Conservation (phyloP, 2,888 invertebrate genomes). For the Euplexia lucipara region DNA sequence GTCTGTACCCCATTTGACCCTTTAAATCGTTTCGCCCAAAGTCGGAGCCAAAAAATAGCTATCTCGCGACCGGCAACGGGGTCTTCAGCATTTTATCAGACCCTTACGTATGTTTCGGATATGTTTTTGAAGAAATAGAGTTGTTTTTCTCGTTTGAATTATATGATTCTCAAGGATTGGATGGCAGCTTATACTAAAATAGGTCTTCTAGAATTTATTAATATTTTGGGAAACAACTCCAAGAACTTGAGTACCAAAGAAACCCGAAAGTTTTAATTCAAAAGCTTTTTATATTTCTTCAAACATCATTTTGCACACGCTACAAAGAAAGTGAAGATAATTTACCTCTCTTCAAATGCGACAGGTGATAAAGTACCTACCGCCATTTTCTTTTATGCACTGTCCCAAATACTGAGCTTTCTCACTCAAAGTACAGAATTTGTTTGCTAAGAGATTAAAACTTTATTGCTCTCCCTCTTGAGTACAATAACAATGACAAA, state of each 20-base stretch:
- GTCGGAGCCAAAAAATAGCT: constrained; percentile 40
- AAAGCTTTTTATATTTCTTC: too few relatives aligned
- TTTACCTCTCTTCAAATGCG: constrained; percentile 16
- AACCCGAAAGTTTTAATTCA: not conserved
- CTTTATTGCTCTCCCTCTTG: constrained; percentile 45
- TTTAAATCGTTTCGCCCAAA: constrained; percentile 53
- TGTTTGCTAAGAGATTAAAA: constrained; percentile 47
- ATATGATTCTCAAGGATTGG: not conserved
- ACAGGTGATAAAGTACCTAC: constrained; percentile 40
- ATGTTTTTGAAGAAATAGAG: constrained; percentile 30
- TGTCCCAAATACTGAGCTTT: constrained; percentile 13
- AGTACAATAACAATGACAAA: constrained; percentile 46
- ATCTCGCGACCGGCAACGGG: constrained; percentile 36
- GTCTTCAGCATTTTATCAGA: constrained; percentile 46
- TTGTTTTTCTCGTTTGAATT: constrained; percentile 3
- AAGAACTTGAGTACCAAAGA: not conserved
- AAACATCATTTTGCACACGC: constrained; percentile 11
- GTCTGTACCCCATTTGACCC: constrained; percentile 55
- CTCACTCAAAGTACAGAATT: constrained; percentile 17
- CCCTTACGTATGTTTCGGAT: constrained; percentile 25
- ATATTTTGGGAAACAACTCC: not conserved
- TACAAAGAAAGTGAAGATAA: constrained; percentile 21
- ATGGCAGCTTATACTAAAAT: constrained; percentile 1
- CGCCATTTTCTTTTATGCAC: constrained; percentile 30
- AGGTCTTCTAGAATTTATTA: not conserved